Base-by-base conservation (phyloP, 2,113 vertebrate genomes). In the Stegastes partitus region DNA sequence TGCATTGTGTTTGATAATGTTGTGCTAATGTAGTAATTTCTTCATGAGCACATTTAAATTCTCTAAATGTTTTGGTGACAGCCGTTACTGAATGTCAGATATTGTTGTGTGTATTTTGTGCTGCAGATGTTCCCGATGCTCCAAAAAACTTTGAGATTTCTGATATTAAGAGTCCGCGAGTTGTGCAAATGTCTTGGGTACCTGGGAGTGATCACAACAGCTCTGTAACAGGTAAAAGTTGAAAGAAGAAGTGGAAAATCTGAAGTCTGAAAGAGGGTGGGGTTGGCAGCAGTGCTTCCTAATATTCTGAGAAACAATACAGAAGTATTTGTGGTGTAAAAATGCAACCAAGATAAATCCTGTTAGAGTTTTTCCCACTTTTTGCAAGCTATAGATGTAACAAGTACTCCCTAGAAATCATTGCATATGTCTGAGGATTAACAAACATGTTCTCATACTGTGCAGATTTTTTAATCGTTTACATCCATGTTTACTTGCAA, bases 71-170 rank as follows among this genome's bases (percentile, higher is more conserved):
- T 72, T 54, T n/a, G 16, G 11, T 64, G 44, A 68, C 6, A 15
- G 39, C n/a, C 57, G 11, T 11, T 37, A 19, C 19, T 26, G 14
- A 65, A 19, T 9, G 31, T 73, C 18, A 22, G 18, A 34, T 77
- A 12, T 58, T 68, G 23, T 21, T 73, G 19, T 14, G 16, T 70
- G 31, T 39, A 1, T 65, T 74, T 37, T 75, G 26, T 78, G 2
- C 34, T 73, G 34, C 83, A 99, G 98, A 98, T 79, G 94, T 96
- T 82, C 97, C 98, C 0, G 97, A 97, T 76, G 94, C 96, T 0
- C 97, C 98, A 0, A 81, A 76, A 68, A 88, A 95, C 9, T 59
- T 99, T 54, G 71, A 79, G 18, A 84, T 99, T 54, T 95, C 93
- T 0, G 95, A 97, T 59, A 71, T 92, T 23, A 91, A 93, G 56